phyloP scores from a whole-genome alignment of 2,113 vertebrate genomes.

The Drymodes brunneopygia region DNA sequence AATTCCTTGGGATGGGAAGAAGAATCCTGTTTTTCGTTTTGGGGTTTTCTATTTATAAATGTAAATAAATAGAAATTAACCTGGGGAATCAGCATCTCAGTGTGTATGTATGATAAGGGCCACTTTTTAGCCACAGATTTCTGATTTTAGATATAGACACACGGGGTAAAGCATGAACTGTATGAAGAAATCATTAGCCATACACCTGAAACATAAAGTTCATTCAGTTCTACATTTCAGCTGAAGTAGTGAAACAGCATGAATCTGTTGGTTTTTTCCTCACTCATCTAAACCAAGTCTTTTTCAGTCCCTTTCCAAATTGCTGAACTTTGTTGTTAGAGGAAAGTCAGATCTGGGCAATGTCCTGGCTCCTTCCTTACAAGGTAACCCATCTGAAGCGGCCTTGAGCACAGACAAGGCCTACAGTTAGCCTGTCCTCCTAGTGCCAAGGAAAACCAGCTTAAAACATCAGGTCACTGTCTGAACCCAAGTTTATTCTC shows the following conservation, averaged over 20 bases:
- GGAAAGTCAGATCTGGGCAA: background rate
- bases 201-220: background rate
- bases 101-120: background rate
- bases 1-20: background rate
- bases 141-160: background rate
- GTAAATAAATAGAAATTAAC: background rate
- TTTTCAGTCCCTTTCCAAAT: background rate
- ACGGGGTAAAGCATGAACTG: background rate
- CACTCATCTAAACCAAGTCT: background rate
- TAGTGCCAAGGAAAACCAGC: background rate
- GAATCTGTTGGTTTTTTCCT: background rate
- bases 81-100: background rate
- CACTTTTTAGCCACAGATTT: background rate
- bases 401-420: background rate
- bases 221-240: background rate
- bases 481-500: background rate
- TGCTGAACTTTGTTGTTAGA: background rate
- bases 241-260: background rate
- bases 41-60: background rate
- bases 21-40: background rate
- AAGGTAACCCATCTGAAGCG: background rate
- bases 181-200: background rate
- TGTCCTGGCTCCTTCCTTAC: background rate
- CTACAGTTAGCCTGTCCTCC: background rate
- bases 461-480: background rate